Conservation (phyloP, 2,888 invertebrate genomes). For the Aquatica leii region DNA sequence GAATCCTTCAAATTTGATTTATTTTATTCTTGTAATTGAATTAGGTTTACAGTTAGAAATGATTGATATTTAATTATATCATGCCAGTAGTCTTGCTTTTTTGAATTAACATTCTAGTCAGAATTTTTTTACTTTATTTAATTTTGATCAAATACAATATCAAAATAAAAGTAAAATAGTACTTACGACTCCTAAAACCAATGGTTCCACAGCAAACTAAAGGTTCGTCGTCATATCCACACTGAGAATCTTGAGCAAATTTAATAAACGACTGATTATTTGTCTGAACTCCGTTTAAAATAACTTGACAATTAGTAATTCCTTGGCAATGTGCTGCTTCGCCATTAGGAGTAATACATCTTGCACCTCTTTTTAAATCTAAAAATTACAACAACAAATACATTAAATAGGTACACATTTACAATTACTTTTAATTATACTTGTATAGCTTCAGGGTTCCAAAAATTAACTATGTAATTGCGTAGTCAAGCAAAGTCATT, state of each 20-base stretch:
- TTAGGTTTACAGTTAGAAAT: too few relatives aligned
- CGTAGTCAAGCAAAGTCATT: too few relatives aligned
- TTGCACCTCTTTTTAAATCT: slow-evolving; percentile 8
- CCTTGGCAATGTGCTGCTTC: slow-evolving; percentile 57
- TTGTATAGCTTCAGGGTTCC: too few relatives aligned
- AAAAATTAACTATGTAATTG: too few relatives aligned
- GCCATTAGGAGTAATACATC: slow-evolving; percentile 60
- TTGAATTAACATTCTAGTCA: too few relatives aligned
- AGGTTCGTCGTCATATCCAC: slow-evolving; percentile 62
- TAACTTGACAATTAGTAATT: slow-evolving; percentile 58
- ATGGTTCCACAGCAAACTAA: slow-evolving; percentile 61
- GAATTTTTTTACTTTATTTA: too few relatives aligned
- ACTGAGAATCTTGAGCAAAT: slow-evolving; percentile 61
- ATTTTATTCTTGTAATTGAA: too few relatives aligned
- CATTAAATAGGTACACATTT: neutral
- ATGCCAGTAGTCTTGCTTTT: too few relatives aligned
- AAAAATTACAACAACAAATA: neutral
- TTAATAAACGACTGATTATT: slow-evolving; percentile 17
- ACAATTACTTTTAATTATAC: neutral
- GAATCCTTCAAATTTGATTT: too few relatives aligned
- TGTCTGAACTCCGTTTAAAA: slow-evolving; percentile 54
- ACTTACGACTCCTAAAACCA: slow-evolving; percentile 13
- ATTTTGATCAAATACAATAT: too few relatives aligned
- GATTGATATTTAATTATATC: too few relatives aligned
- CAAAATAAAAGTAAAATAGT: too few relatives aligned